Base-by-base conservation (phyloP, 1,140 invertebrate species). In the Stenopsyche tienmushanensis region DNA sequence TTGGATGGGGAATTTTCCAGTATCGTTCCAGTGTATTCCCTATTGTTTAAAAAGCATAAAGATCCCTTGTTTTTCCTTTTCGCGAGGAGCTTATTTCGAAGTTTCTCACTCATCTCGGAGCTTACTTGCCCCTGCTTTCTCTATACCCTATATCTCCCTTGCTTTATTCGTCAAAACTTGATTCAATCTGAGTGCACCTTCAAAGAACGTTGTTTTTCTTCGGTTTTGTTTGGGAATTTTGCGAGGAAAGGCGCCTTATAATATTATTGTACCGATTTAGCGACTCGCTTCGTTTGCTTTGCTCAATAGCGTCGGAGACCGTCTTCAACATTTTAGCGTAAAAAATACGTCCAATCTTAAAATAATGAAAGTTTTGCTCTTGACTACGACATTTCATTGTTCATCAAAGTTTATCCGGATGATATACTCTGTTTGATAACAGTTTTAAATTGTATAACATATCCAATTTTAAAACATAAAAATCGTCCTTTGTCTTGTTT, bases 41-140 rank as follows among this genome's bases (percentile, higher is more conserved):
- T 3, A 54, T 54, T 54, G 52, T 54, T 29, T 54, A 24, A 54
- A 54, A 42, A 23, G 34, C 39, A 44, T 62, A 62, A 62, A 47
- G 3, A 62, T 62, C 41, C 15, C 10, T 15, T 29, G 20, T 49
- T 62, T 62, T 62, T 47, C 17, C 21, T 62, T 57, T 57, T 25
- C 20, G 20, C 44, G 7, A 13, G 26, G 54, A 39, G 54, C 24
- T 62, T 62, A 62, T 26, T 49, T 20, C 23, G 2, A 62, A 47
- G 25, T 57, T 57, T 58, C 42, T 10, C 58, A 25, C 44, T 62
- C 23, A 15, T 23, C n/a, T 45, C 23, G n/a, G 52, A 24, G 52
- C 24, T 54, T 54, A 26, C n/a, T 18, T 13, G 23, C 20, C 52
- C 52, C 21, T 3, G 3, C 15, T 15, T 18, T 20, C 26, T 24